phyloP scores from a whole-genome alignment of 2,797 vertebrate species.

The Phataginus tetradactyla region DNA sequence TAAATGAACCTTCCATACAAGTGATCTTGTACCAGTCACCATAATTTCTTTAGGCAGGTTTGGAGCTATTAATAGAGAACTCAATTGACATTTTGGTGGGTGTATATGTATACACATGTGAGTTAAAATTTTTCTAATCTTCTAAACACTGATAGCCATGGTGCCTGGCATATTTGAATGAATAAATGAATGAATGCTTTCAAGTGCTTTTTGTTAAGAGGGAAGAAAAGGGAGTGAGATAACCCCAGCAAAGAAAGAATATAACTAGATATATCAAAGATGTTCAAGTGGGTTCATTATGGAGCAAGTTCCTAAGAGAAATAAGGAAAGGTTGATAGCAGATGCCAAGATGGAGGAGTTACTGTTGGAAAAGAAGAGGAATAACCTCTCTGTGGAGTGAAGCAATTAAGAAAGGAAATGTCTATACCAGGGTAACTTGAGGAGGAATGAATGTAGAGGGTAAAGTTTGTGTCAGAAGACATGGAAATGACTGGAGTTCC shows the following conservation, averaged over 20 bases:
- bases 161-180: neutral
- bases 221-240: neutral
- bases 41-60: neutral
- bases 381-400: neutral
- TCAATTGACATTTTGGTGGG: neutral
- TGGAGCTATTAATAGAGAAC: neutral
- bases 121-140: constrained; percentile 11
- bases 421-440: neutral
- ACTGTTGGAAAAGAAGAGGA: neutral
- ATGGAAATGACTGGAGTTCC: neutral
- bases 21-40: neutral
- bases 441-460: neutral
- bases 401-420: neutral
- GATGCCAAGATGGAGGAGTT: neutral
- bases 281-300: neutral
- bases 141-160: neutral
- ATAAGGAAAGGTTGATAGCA: neutral
- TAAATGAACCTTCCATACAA: neutral
- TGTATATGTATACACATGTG: neutral
- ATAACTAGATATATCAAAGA: neutral
- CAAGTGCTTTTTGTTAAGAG: neutral
- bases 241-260: neutral
- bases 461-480: neutral
- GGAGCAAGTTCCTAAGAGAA: neutral
- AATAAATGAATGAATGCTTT: neutral